Conservation (phyloP, 2,797 vertebrate genomes). For the Argentina silus region DNA sequence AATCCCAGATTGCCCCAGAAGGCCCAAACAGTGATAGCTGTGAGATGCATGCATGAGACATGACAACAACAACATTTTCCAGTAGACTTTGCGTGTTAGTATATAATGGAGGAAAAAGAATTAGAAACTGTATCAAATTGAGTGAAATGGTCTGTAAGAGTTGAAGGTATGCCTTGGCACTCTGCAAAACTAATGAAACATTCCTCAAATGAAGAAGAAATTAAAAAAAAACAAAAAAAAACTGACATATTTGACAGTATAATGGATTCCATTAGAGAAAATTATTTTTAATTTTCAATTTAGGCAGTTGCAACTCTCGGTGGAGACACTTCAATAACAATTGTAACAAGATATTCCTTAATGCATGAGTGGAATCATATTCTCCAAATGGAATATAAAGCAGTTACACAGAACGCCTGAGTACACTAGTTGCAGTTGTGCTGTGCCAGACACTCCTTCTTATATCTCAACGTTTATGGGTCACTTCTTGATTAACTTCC, state of each 20-base stretch:
- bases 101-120: constrained; percentile 48
- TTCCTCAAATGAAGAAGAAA: constrained; percentile 47
- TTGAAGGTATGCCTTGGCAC: constrained; percentile 45
- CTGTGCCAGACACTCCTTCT: constrained; percentile 56
- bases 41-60: not conserved
- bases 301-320: constrained; percentile 57
- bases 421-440: constrained; percentile 63
- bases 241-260: constrained; percentile 51
- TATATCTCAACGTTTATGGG: constrained; percentile 62
- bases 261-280: constrained; percentile 65
- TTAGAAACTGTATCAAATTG: constrained; percentile 60
- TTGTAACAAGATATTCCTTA: constrained; percentile 68
- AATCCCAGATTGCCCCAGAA: not conserved
- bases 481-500: constrained; percentile 67
- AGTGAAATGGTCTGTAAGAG: constrained; percentile 69
- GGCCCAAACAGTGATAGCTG: not conserved
- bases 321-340: constrained; percentile 62
- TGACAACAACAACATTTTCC: constrained; percentile 1
- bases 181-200: constrained; percentile 40
- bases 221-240: constrained; percentile 53
- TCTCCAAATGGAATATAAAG: constrained; percentile 81
- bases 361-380: constrained; percentile 66
- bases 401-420: constrained; percentile 57
- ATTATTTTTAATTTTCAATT: constrained; percentile 71
- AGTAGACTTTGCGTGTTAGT: constrained; percentile 19